phyloP scores from a whole-genome alignment of 2,113 vertebrate species.

The Etheostoma cragini region DNA sequence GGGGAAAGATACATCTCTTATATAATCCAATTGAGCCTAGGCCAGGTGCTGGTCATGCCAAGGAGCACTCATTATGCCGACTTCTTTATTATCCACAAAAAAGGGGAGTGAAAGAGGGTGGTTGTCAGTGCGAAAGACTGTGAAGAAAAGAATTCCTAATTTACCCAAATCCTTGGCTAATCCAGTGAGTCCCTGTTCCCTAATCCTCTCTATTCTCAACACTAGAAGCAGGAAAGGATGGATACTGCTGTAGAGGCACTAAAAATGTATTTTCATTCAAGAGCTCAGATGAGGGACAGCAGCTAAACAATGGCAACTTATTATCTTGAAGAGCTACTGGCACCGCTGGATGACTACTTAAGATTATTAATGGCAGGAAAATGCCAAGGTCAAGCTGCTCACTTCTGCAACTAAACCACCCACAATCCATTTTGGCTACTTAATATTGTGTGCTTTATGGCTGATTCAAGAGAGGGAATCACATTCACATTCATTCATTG shows the following conservation, averaged over 20 bases:
- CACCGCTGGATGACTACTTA: conserved; percentile 39
- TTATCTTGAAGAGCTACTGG: conserved; percentile 47
- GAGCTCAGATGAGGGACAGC: conserved; percentile 22
- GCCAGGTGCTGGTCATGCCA: conserved; percentile 52
- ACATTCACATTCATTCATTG: conserved; percentile 3
- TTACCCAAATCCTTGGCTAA: conserved; percentile 73
- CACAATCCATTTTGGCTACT: conserved; percentile 33
- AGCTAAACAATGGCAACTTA: conserved; percentile 18
- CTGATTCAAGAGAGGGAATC: conserved; percentile 3
- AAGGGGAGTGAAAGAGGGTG: conserved; percentile 49
- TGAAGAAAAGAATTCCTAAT: conserved; percentile 69
- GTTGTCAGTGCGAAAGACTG: conserved; percentile 43
- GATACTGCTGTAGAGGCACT: conserved; percentile 29
- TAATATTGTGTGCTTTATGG: conserved; percentile 37
- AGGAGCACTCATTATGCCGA: conserved; percentile 66
- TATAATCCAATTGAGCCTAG: conserved; percentile 54
- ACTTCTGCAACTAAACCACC: conserved; percentile 27
- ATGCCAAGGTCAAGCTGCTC: conserved; percentile 59
- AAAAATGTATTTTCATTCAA: conserved; percentile 28
- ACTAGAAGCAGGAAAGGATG: conserved; percentile 27
- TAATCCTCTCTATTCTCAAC: conserved; percentile 63
- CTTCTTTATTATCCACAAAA: conserved; percentile 45
- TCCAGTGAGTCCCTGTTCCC: conserved; percentile 62
- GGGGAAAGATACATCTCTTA: conserved; percentile 45
- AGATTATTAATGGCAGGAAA: conserved; percentile 47